Evolutionary conservation across 2,113 vertebrate species (phyloP), one percentile per base, ranked within the genome.

Genomic region (Macquaria australasica): DNA sequence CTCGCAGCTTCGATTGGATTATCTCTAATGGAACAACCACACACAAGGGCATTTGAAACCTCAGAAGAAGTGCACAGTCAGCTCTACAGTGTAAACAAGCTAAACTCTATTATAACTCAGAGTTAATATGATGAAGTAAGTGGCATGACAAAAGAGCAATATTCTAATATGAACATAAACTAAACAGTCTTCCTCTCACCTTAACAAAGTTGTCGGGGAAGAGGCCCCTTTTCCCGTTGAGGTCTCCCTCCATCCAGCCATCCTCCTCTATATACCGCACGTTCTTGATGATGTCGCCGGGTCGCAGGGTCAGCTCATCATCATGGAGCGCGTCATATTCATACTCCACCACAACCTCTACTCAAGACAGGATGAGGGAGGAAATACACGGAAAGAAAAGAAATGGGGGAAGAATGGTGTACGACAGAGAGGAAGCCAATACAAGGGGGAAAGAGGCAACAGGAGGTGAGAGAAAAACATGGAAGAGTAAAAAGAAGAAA

Each of bases 131-230:
- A 80, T 62, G 12, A 20, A 41, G 18, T 31, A 41, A 60, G 16
- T 21, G 7, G 9, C 20, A 12, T 1, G n/a, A 37, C 5, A 70
- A 10, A 25, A 31, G n/a, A 69, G 37, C 0, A 6, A 56, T 23
- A 37, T 50, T 76, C 8, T 51, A 18, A 31, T 5, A 64, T 23
- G 23, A 5, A 51, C 12, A 64, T 5, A n/a, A 20, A 23, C 5
- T 37, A 20, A 41, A 58, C 8, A 1, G 21, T 39, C n/a, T 14
- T 43, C 20, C 10, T 78, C 75, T 86, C 91, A 98, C 98, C 97
- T 98, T 99, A 39, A 99, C 97, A 93, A 99, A 99, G 94, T 99
- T 99, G 93, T 99, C 98, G 6, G 98, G 98, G 85, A 99, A 99
- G 88, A 99, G 95, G 41, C 98, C 98, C 79, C 96, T 95, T 77